Evolutionary conservation across 1,140 invertebrate species (phyloP).

Genomic region (Vanessa tameamea): DNA sequence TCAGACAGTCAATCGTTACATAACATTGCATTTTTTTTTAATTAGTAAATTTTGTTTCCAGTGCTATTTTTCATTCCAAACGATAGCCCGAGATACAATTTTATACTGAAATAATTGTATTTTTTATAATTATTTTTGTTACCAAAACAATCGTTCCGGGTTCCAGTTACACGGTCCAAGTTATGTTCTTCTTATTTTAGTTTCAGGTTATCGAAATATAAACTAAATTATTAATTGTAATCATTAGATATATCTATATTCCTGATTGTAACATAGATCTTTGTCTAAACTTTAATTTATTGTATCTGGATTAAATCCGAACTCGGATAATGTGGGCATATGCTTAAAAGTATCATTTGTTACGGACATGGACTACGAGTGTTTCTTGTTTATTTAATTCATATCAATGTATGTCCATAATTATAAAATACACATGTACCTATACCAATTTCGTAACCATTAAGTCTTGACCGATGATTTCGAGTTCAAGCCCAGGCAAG

Average conservation of each 20-base stretch:
- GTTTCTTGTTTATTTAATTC: constrained; percentile 16
- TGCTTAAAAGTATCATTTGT: constrained; percentile 25
- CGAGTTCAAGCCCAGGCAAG: too few relatives aligned
- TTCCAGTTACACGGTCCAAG: neutral
- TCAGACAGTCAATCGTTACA: too few relatives aligned
- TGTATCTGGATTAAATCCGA: constrained; percentile 25
- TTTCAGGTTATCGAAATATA: neutral
- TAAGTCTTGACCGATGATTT: too few relatives aligned
- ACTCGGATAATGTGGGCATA: constrained; percentile 19
- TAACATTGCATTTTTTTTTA: too few relatives aligned
- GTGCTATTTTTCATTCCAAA: too few relatives aligned
- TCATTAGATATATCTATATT: neutral
- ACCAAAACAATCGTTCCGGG: neutral
- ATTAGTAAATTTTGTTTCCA: too few relatives aligned
- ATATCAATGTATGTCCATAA: constrained; percentile 9
- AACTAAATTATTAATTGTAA: neutral
- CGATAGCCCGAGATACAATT: too few relatives aligned
- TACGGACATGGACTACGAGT: constrained; percentile 5
- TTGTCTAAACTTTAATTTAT: constrained; percentile 6
- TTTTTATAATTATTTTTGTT: too few relatives aligned
- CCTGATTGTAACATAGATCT: constrained; percentile 6
- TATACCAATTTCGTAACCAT: neutral
- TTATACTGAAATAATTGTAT: too few relatives aligned
- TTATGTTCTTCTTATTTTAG: neutral
- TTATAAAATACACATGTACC: neutral